Base-by-base conservation (phyloP, 1,140 invertebrate species). In the Caenorhabditis elegans region DNA sequence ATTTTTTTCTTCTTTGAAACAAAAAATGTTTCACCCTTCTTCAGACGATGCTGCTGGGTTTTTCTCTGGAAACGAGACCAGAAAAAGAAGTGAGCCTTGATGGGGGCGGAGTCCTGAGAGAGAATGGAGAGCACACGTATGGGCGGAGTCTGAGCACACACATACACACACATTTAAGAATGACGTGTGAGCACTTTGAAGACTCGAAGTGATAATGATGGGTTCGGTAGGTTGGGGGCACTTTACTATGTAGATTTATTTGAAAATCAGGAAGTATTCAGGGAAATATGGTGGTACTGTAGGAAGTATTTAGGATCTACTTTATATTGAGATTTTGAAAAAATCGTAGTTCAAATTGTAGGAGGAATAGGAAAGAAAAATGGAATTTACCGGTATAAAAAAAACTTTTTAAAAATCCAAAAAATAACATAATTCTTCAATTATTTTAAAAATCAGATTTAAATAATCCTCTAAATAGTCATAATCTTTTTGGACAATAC, bases 11-110 rank as follows among this genome's bases (percentile, higher is more conserved):
- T 60, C 22, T 53, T 53, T n/a, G 15, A 6, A 49, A 6, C 22
- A 17, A 19, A 49, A 43, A 43, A 8, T 43, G 39, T 43, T 43
- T 8, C 39, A 15, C 39, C 39, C 26, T 13, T 60, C 34, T 28
- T 70, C 34, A n/a, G 39, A 22, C 15, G n/a, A n/a, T 70, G 60
- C 36, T 34, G 60, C 36, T n/a, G 31, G 60, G 60, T 5, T 70
- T 70, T 70, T 70, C 60, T 70, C 60, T 70, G 60, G 60, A 70
- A 70, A 70, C 60, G 34, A 70, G 60, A 39, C 60, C 60, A 70
- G 60, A 70, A 39, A 70, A 70, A 70, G 60, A 39, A 70, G 19
- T 70, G 60, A 70, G 60, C 11, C 34, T 43, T 1, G 2, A 4
- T 3, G 13, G 26, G 60, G 60, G 60, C 60, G 60, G 60, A 70